phyloP scores from a whole-genome alignment of 1,140 invertebrate species.

The Tachypleus tridentatus region DNA sequence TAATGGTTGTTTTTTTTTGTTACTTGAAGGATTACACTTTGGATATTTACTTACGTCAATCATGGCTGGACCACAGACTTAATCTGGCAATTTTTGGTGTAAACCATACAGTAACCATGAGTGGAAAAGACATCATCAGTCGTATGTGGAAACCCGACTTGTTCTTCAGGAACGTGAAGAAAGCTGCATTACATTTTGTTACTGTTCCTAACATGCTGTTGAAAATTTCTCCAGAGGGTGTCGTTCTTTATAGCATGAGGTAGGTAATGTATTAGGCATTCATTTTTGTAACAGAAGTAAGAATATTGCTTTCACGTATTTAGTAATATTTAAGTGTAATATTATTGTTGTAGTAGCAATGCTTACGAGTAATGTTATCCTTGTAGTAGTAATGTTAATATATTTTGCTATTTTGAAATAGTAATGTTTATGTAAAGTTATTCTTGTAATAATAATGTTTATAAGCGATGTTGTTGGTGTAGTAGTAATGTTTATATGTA shows the following conservation, averaged over 20 bases:
- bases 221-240: conserved; percentile 9
- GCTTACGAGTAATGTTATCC: too few relatives aligned
- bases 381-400: too few relatives aligned
- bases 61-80: conserved; percentile 30
- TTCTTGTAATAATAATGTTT: too few relatives aligned
- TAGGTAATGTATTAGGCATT: background rate
- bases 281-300: too few relatives aligned
- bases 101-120: conserved; percentile 9
- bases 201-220: conserved; percentile 17
- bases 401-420: too few relatives aligned
- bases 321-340: too few relatives aligned
- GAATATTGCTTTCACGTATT: too few relatives aligned
- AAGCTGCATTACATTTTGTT: conserved; percentile 13
- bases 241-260: conserved; percentile 25
- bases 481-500: too few relatives aligned
- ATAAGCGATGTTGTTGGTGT: too few relatives aligned
- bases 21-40: conserved; percentile 30
- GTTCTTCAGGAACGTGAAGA: conserved; percentile 20
- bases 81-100: conserved; percentile 8
- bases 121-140: conserved; percentile 23
- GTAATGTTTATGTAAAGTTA: too few relatives aligned
- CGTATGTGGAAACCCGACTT: conserved; percentile 35
- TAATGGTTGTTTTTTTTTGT: too few relatives aligned
- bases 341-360: too few relatives aligned
- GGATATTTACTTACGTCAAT: conserved; percentile 30